Conservation (phyloP, 2,113 vertebrate species). For the Vidua chalybeata region DNA sequence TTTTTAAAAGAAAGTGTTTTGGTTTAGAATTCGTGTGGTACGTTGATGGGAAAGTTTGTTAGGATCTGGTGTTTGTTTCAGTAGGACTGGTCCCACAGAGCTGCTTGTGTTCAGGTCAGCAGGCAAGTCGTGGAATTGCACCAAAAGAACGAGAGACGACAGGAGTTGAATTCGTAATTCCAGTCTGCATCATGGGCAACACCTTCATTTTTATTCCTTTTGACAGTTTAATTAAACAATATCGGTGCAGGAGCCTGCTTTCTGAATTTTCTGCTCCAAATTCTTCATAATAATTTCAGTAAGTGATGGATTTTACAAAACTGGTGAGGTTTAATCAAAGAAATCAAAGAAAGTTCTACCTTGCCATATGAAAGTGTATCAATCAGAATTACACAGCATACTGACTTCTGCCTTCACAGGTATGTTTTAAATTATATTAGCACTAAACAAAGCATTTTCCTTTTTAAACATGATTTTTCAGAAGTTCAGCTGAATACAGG, state of each 20-base stretch:
- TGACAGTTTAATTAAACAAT: not conserved
- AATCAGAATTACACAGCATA: not conserved
- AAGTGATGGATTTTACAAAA: not conserved
- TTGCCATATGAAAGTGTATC: not conserved
- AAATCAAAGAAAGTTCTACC: not conserved
- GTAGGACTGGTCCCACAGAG: not conserved
- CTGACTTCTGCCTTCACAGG: not conserved
- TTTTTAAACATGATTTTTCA: not conserved
- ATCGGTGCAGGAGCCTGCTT: not conserved
- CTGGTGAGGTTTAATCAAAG: not conserved
- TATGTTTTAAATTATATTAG: not conserved
- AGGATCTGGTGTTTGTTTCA: not conserved
- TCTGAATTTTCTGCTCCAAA: not conserved
- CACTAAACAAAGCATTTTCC: not conserved
- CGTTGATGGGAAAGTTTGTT: not conserved
- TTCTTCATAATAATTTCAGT: not conserved
- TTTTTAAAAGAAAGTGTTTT: not conserved
- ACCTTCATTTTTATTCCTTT: not conserved
- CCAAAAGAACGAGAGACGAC: not conserved
- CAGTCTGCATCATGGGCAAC: not conserved
- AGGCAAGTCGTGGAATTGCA: not conserved
- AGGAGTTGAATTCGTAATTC: not conserved
- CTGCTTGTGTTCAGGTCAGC: not conserved
- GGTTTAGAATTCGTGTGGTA: not conserved
- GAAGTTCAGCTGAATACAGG: not conserved